These are phyloP conservation scores for Bucco capensis DNA, from an alignment of 2,113 vertebrate species.

Conservation along the genomic window DNA sequence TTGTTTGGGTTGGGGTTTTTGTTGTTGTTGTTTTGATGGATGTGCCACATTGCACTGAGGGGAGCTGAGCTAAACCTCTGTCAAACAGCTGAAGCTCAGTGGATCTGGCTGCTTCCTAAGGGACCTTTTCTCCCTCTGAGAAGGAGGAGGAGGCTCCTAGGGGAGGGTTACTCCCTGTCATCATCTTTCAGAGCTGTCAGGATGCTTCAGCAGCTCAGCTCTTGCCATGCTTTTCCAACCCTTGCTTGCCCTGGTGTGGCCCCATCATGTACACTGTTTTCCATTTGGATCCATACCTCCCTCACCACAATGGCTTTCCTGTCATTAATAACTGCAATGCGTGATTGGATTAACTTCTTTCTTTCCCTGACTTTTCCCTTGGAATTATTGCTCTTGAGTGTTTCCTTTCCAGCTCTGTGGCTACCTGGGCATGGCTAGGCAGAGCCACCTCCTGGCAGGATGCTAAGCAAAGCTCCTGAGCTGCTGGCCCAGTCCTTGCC, in stretches of 20 bases:
- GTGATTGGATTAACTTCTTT: background rate
- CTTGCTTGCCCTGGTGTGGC: background rate
- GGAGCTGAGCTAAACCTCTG: background rate
- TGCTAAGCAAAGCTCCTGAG: background rate
- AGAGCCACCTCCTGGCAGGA: constrained; percentile 56
- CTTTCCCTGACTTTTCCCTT: background rate
- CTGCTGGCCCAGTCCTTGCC: background rate
- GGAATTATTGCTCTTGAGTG: background rate
- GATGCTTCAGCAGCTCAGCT: background rate
- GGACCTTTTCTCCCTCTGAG: background rate
- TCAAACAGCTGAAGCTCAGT: constrained; percentile 7
- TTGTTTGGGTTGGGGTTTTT: background rate
- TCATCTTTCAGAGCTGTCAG: constrained; percentile 8
- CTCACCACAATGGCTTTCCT: background rate
- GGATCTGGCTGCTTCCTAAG: background rate
- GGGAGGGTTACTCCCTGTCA: background rate
- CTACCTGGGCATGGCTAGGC: constrained; percentile 29
- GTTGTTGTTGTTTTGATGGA: background rate
- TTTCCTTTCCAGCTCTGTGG: background rate
- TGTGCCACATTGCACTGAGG: accelerated
- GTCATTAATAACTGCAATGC: background rate
- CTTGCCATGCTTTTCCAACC: background rate
- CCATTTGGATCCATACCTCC: background rate
- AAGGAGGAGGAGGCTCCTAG: background rate
- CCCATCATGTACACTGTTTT: background rate